Percentiles rank a stretch among this genome's conserved stretches.
phyloP scores from a whole-genome alignment of 2,113 vertebrate genomes.

The Eudyptes chrysolophus region DNA sequence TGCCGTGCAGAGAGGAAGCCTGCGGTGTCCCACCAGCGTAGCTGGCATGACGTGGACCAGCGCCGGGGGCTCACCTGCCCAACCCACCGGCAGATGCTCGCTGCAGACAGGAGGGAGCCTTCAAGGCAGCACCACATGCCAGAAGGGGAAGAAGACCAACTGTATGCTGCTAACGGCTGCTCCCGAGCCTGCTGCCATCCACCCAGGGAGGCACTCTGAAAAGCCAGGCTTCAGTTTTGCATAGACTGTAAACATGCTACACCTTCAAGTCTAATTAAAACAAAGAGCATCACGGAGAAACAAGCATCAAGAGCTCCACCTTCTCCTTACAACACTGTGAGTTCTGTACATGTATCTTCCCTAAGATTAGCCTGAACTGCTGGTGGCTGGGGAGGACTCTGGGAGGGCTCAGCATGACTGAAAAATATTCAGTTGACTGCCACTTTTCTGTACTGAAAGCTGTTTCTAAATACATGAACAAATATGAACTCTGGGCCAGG shows the following conservation, averaged over 20 bases:
- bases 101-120: not conserved
- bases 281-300: not conserved
- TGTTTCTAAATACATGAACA: not conserved
- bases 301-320: not conserved
- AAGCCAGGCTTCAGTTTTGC: not conserved
- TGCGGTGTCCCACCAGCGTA: not conserved
- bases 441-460: not conserved
- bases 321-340: not conserved
- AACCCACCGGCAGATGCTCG: rapidly evolving
- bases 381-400: not conserved
- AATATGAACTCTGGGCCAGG: not conserved
- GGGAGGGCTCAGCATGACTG: not conserved
- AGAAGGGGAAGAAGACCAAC: not conserved
- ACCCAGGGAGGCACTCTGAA: not conserved
- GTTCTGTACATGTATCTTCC: not conserved
- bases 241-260: not conserved
- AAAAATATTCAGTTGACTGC: not conserved
- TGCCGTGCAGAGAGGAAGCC: not conserved
- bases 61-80: rapidly evolving
- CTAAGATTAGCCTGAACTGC: not conserved
- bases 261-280: not conserved
- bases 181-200: not conserved
- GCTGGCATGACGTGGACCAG: rapidly evolving
- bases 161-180: not conserved
- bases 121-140: not conserved